Evolutionary conservation across 2,113 vertebrate genomes (phyloP), one percentile per base, ranked within the genome.

Genomic region (Rana temporaria): DNA sequence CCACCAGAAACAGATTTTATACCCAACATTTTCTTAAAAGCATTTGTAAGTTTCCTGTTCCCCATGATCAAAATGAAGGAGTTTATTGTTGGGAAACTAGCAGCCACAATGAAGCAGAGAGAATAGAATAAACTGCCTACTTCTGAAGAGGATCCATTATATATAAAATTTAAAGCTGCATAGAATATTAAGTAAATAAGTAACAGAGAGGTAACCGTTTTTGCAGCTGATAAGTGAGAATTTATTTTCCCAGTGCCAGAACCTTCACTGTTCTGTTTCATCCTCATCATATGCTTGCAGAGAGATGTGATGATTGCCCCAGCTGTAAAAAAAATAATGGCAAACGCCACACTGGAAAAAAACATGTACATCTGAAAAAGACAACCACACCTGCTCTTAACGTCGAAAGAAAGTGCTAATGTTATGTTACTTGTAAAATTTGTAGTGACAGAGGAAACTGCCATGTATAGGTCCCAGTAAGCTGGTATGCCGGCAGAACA

Each of bases 211-310:
- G 79, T 81, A 15, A 81, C 53, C 9, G 79, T 81, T 71, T 63
- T 81, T 5, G 34, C 79, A 30, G 79, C 79, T 63, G 79, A 42
- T 63, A 81, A 53, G 38, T 81, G 79, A 38, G 67, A 70, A 32
- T 71, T 56, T 16, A 81, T 62, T 48, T 66, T 63, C 19, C 24
- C 56, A 60, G 20, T n/a, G 12, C 67, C 52, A 15, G 55, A 38
- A 19, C 34, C 67, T 68, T 68, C 32, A n/a, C 20, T 81, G 22
- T 55, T 72, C 2, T 22, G n/a, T 20, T 8, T 60, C 68, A 81
- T 81, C 22, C 17, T 17, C 3, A 48, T 81, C 79, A 81, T 81
- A 19, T 71, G 79, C 52, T 48, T 81, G 52, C 34, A 72, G 17
- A 81, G 57, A 22, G 79, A 81, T 16, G 34, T 30, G 18, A 81